phyloP scores from a whole-genome alignment of 2,113 vertebrate genomes.

The Leucopsar rothschildi region DNA sequence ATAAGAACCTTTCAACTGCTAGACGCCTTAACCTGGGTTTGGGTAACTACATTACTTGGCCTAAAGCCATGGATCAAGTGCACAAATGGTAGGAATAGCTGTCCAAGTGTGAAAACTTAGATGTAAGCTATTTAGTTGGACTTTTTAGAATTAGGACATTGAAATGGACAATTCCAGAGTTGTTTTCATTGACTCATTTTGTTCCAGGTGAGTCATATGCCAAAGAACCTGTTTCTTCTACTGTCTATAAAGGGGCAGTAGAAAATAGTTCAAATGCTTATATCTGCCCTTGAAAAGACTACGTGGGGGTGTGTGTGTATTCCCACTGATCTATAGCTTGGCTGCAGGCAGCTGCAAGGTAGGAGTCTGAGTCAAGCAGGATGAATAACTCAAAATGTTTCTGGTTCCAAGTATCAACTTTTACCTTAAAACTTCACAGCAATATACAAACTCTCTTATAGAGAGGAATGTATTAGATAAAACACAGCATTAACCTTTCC shows the following conservation, averaged over 20 bases:
- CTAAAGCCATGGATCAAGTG: background rate
- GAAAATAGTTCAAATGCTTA: background rate
- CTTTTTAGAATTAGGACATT: background rate
- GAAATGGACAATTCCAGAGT: background rate
- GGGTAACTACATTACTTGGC: background rate
- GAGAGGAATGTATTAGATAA: background rate
- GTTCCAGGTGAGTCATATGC: background rate
- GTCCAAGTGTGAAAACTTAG: background rate
- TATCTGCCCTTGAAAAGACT: background rate
- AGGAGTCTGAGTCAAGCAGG: background rate
- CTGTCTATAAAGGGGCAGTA: background rate
- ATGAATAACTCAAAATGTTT: background rate
- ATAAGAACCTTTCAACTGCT: background rate
- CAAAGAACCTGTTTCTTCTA: background rate
- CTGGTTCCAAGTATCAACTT: background rate
- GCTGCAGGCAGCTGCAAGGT: background rate
- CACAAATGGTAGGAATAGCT: background rate
- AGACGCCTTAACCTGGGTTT: background rate
- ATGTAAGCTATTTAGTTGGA: background rate
- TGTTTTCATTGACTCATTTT: background rate
- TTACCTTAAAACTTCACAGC: background rate
- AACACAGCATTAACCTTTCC: background rate
- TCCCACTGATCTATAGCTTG: background rate
- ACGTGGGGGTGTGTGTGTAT: accelerated
- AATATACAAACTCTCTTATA: background rate